Percentiles rank a stretch among this genome's conserved stretches.
phyloP scores from a whole-genome alignment of 2,113 vertebrate species.

The Vulpes ferrilata region DNA sequence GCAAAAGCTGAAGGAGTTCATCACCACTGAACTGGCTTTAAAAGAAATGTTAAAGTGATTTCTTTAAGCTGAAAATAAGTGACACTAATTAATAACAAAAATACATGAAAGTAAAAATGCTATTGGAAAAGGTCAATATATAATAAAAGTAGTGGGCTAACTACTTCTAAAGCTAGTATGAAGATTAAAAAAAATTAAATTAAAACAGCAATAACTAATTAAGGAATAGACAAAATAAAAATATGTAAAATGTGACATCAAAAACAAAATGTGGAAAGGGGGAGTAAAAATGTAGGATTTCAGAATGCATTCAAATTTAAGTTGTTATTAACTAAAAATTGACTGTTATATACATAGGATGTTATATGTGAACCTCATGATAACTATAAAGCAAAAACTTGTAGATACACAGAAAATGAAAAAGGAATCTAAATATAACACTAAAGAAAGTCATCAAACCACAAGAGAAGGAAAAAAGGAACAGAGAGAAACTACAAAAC shows the following conservation, averaged over 20 bases:
- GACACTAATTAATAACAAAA: not conserved
- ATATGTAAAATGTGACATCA: not conserved
- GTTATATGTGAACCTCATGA: not conserved
- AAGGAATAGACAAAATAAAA: not conserved
- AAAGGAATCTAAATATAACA: not conserved
- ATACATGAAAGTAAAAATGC: not conserved
- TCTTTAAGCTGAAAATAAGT: not conserved
- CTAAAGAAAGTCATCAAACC: not conserved
- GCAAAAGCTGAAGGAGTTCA: not conserved
- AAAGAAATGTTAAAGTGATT: not conserved
- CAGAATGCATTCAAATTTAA: not conserved
- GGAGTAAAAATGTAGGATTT: not conserved
- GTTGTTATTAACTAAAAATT: not conserved
- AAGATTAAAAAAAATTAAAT: not conserved
- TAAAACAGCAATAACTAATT: not conserved
- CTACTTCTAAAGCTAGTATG: not conserved
- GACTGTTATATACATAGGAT: not conserved
- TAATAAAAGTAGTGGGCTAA: not conserved
- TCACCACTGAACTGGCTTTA: not conserved
- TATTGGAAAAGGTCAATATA: not conserved
- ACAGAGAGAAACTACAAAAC: not conserved
- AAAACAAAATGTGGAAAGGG: not conserved
- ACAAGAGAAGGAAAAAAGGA: not conserved
- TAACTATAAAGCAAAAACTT: not conserved
- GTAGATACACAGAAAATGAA: not conserved